Evolutionary conservation across 1,140 invertebrate genomes (phyloP), one percentile per base, ranked within the genome.

Genomic region (Grapholita molesta): DNA sequence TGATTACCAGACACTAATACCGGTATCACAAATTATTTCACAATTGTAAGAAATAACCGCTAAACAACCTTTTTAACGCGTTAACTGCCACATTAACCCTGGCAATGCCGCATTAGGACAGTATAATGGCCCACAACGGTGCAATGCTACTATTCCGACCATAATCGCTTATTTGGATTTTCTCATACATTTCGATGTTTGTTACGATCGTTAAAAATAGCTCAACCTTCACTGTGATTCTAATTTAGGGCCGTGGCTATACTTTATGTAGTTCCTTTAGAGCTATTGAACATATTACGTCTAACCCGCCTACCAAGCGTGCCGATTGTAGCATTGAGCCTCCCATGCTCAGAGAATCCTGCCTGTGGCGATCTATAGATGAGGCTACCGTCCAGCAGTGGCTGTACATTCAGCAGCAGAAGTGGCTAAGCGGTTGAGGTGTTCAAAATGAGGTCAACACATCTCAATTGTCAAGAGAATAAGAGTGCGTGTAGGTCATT

Each of bases 81-180:
- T 61, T 61, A 61, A 61, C 55, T 28, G 55, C 55, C 6, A 6
- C 55, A 12, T 61, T 61, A 61, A 61, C 55, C 55, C 55, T 61
- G 55, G 24, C 55, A 15, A 61, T 61, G 55, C 55, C 55, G 55
- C 55, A 61, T 61, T 61, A 61, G 53, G 24, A 18, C 42, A 5
- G 18, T 15, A 61, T 61, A 61, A 61, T 32, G 55, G 25, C n/a
- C 25, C 6, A n/a, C 24, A n/a, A 25, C 23, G 53, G 53, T 25
- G 24, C 24, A 15, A 25, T 28, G 28, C 9, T 61, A 61, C 25
- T 12, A 30, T 28, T 57, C 12, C 5, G n/a, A n/a, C n/a, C 12
- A 55, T 55, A 55, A 23, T 25, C 52, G 52, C 7, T 53, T 53
- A 57, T 57, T 57, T 57, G 24, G 23, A 2, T 25, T 57, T 28